Evolutionary conservation across 1,140 invertebrate genomes (phyloP), one percentile per base, ranked within the genome.

Genomic region (Drosophila busckii): DNA sequence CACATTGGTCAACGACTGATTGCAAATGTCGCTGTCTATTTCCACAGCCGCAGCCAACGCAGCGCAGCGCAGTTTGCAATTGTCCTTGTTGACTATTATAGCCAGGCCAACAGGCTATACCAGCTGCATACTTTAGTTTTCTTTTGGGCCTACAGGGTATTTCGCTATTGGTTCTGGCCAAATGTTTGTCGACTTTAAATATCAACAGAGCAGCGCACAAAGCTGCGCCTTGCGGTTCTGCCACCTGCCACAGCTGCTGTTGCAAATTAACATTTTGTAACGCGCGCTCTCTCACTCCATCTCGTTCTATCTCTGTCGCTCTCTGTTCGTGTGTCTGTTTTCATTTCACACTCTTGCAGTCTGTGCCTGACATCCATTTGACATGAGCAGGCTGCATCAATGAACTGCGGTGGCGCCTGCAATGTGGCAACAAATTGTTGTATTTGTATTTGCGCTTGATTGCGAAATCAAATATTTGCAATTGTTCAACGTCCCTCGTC

Each of bases 181-280:
- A n/a, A n/a, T 65, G 45, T 62, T 46, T 48, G 41, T 4, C 5
- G 16, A 31, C 25, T 41, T 8, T 29, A 8, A 1, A 1, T 22
- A 20, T 32, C 5, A 42, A 28, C 4, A 16, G n/a, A 19, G 38
- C 15, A 17, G 2, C 2, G 6, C 37, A 65, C 68, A 71, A 71
- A 71, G 65, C 59, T 65, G 22, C 16, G 13, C 37, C 15, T 35
- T 52, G 55, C 28, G 55, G 55, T 52, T 35, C 16, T 20, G 15
- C 32, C 23, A 20, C 19, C 28, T 38, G 48, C 34, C 19, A n/a
- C 35, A 35, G 37, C 26, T 9, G 29, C 8, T 28, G 29, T 44
- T 58, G 71, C 66, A 78, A 78, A 76, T 76, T 76, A 78, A 70
- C 71, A 76, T 76, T 78, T 76, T 76, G 71, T 76, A 70, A 56